These are phyloP conservation scores for Tinea pellionella DNA, from an alignment of 2,888 invertebrate genomes.

Conservation along the genomic window DNA sequence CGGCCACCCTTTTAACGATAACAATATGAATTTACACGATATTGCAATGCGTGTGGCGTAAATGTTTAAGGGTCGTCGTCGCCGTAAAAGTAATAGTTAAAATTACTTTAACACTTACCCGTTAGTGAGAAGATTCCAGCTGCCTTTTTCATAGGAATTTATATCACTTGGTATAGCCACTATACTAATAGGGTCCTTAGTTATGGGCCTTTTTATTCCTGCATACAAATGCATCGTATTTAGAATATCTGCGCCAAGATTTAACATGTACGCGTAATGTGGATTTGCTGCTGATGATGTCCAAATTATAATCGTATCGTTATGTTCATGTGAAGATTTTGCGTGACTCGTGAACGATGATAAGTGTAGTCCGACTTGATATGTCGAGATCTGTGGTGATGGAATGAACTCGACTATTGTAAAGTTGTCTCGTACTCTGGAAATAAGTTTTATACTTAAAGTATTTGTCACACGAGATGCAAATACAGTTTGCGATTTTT, in stretches of 20 bases:
- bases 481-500: too few species aligned
- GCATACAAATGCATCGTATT: conserved; percentile 44
- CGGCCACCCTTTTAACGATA: too few species aligned
- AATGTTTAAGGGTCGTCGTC: too few species aligned
- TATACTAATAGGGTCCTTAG: conserved; percentile 49
- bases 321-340: conserved; percentile 26
- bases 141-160: conserved; percentile 46
- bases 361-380: conserved; percentile 52
- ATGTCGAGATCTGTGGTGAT: conserved; percentile 48
- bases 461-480: too few species aligned
- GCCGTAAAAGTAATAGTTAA: too few species aligned
- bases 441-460: conserved; percentile 18
- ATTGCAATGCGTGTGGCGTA: too few species aligned
- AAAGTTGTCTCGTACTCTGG: conserved; percentile 32
- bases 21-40: too few species aligned
- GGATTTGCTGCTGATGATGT: conserved; percentile 32
- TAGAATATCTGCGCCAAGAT: conserved; percentile 40
- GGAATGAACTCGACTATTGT: conserved; percentile 39
- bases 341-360: conserved; percentile 34
- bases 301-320: conserved; percentile 48
- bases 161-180: conserved; percentile 41
- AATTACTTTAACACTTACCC: conserved; percentile 46
- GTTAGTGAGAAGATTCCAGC: conserved; percentile 56
- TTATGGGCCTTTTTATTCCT: conserved; percentile 31
- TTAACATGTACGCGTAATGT: conserved; percentile 38